Conservation (phyloP, 1,140 invertebrate genomes). For the Calephelis virginiensis region DNA sequence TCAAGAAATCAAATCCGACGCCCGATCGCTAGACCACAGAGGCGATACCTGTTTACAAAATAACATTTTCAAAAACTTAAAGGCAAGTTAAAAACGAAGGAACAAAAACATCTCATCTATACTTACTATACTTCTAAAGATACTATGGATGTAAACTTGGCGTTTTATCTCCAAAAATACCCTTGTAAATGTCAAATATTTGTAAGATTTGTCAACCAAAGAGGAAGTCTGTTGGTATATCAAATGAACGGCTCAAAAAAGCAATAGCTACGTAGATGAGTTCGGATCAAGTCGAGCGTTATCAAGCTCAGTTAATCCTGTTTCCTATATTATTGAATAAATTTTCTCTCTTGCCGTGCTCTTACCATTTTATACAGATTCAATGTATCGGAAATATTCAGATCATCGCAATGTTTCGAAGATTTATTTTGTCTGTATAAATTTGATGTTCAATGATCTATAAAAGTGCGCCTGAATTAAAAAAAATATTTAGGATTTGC, state of each 20-base stretch:
- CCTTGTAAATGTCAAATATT: background rate
- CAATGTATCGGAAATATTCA: conserved; percentile 54
- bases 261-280: conserved; percentile 55
- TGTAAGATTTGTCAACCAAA: background rate
- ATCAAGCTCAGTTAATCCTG: conserved; percentile 63
- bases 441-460: conserved; percentile 6
- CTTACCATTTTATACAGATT: conserved; percentile 47
- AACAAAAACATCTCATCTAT: too few species aligned
- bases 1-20: too few species aligned
- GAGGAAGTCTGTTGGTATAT: conserved; percentile 43
- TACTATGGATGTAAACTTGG: too few species aligned
- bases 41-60: too few species aligned
- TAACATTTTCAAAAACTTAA: too few species aligned
- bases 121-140: too few species aligned
- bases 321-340: conserved; percentile 66
- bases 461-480: conserved; percentile 1
- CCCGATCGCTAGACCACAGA: too few species aligned
- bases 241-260: conserved; percentile 54
- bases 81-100: too few species aligned
- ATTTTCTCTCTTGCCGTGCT: conserved; percentile 50
- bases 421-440: conserved; percentile 19
- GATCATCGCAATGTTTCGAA: conserved; percentile 28
- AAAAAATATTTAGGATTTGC: conserved; percentile 2
- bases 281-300: conserved; percentile 58
- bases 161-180: too few species aligned